Conservation (phyloP, 1,140 invertebrate species). For the Platyura marginata region DNA sequence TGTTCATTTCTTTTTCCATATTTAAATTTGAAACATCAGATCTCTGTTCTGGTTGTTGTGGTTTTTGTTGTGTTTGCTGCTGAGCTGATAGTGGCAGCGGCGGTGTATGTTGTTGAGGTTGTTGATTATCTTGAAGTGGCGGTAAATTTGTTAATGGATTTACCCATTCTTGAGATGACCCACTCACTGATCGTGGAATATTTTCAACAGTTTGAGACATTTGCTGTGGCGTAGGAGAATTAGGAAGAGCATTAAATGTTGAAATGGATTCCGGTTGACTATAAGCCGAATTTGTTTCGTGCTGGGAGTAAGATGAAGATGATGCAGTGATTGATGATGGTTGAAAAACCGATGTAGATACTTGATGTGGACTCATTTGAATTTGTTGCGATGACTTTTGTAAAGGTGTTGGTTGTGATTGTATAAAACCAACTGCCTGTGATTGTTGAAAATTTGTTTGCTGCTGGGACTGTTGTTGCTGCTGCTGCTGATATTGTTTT, state of each 20-base stretch:
- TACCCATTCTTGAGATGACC: too few species aligned
- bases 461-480: slow-evolving; percentile 8
- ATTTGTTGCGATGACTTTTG: too few species aligned
- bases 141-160: slow-evolving; percentile 1
- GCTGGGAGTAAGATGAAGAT: slow-evolving; percentile 18
- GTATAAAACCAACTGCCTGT: neutral
- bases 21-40: too few species aligned
- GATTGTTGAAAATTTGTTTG: neutral
- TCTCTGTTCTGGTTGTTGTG: too few species aligned
- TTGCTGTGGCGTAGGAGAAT: too few species aligned
- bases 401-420: neutral
- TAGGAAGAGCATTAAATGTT: slow-evolving; percentile 11
- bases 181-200: too few species aligned
- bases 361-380: too few species aligned
- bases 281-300: slow-evolving; percentile 17
- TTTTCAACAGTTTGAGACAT: too few species aligned
- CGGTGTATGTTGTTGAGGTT: slow-evolving; percentile 10
- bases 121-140: slow-evolving; percentile 7
- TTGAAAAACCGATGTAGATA: neutral
- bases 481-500: slow-evolving; percentile 7
- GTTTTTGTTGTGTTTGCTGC: too few species aligned
- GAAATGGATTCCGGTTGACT: slow-evolving; percentile 19
- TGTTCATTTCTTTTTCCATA: too few species aligned
- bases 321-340: slow-evolving; percentile 1
- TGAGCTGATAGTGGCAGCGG: slow-evolving; percentile 5